Base-by-base conservation (phyloP, 2,888 invertebrate species). In the Masnerella sp. region DNA sequence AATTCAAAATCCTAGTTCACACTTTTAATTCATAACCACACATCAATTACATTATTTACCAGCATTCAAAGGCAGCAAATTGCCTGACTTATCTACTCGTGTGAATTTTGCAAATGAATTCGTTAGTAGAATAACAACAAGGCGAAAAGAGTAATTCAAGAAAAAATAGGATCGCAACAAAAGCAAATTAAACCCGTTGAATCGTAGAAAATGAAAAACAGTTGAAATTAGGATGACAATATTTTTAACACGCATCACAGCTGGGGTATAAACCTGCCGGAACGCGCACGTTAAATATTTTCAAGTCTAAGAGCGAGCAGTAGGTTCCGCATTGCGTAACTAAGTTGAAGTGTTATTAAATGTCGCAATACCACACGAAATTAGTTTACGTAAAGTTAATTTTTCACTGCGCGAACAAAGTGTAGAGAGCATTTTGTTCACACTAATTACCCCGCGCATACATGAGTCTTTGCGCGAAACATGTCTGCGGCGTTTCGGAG, bases 321-420 rank as follows among this genome's bases (percentile, higher is more conserved):
- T 51, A 38, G 25, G 43, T 52, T 25, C n/a, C 30, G 54, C 47
- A 38, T 42, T 40, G 38, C 54, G 42, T 62, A 69, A 54, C 61
- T 25, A 52, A 62, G 47, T 58, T 54, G 34, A 56, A 70, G 49
- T 22, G 49, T 62, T 70, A 62, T 70, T 62, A 56, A 49, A 56
- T 64, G 54, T 69, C 54, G 47, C 61, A 58, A 61, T 61, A 36
- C 52, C 32, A 36, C 61, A 47, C 52, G 18, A 64, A 62, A 70
- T 70, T 62, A 70, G 70, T 70, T 70, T 70, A 70, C 49, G 49
- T 36, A 54, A 56, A 70, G 69, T 70, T 49, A 54, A 62, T 54
- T 70, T 70, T 62, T 70, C 40, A 69, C 61, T 36, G 38, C 54
- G 61, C 32, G 45, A 61, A 69, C 68, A 69, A 69, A 59, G 40